Evolutionary conservation across 2,888 invertebrate genomes (phyloP), one percentile per base, ranked within the genome.

Genomic region (Danaus chrysippus): DNA sequence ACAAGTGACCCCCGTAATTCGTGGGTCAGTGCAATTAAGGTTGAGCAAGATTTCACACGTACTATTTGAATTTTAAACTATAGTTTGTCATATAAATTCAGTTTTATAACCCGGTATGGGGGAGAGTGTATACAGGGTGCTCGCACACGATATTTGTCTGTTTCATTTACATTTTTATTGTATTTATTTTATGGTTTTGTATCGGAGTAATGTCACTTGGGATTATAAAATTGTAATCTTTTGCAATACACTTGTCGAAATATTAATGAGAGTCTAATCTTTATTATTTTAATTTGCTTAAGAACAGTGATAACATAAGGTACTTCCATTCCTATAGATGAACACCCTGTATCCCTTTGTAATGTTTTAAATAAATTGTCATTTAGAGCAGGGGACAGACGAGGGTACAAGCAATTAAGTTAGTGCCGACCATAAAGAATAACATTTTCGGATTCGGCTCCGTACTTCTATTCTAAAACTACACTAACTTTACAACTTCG

Each of bases 1-100:
- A 74, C 70, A 70, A 66, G 67, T 59, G 63, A 59, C 71, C 67
- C 66, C 72, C 71, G 73, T 79, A 80, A 79, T 76, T 78, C 73
- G 73, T 76, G 74, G 89, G 88, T 87, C 88, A 89, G 88, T 88
- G 87, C 86, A 87, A 89, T 87, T 87, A 88, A 83, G 86, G 84
- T 77, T 71, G 76, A 76, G 81, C 83, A 88, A 89, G 87, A 90
- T 90, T 89, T 88, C 82, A 83, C 85, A 84, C 86, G 87, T 86
- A 85, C 86, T 82, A 88, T 90, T 87, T 88, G 87, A 90, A 90
- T 90, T 88, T 90, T 88, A 86, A 88, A 86, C 88, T 87, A 88
- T 90, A 90, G 90, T 90, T 90, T 87, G 89, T 88, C 87, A 87
- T 85, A 87, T 87, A 85, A 87, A 90, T 88, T 88, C 86, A 86